Percentiles rank a stretch among this genome's conserved stretches.
These are phyloP conservation scores for Popillia japonica DNA, from an alignment of 1,140 invertebrate genomes.

Conservation along the genomic window DNA sequence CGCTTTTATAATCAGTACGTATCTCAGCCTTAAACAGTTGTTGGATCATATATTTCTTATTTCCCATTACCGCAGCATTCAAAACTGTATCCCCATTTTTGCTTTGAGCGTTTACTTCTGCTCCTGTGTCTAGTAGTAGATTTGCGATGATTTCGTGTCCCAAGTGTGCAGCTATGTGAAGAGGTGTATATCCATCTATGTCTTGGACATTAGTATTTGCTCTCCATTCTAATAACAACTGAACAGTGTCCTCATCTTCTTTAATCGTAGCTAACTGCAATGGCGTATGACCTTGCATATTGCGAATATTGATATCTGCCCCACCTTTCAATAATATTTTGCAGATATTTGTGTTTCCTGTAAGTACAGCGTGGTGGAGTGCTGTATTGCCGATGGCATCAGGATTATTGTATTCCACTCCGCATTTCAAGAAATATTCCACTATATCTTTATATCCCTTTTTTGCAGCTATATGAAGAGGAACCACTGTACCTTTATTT, in stretches of 20 bases:
- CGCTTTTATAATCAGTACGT: no score
- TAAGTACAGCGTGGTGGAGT: not conserved
- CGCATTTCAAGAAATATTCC: not conserved
- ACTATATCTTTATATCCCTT: no score
- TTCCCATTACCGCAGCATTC: not conserved
- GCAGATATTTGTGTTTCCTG: not conserved
- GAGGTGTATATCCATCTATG: slow-evolving; percentile 13
- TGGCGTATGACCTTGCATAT: not conserved
- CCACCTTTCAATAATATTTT: no score
- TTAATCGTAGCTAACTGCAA: not conserved
- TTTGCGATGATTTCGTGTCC: not conserved
- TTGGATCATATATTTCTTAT: not conserved
- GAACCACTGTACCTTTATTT: no score
- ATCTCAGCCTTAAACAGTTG: no score
- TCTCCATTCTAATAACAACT: not conserved
- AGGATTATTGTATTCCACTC: not conserved
- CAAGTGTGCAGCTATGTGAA: not conserved
- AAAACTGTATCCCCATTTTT: not conserved
- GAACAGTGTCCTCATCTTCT: not conserved
- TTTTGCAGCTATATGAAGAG: no score
- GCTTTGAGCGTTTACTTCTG: not conserved
- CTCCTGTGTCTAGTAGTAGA: not conserved
- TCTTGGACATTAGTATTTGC: slow-evolving; percentile 29
- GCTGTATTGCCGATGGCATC: not conserved
- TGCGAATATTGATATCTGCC: not conserved